A percentile compares a stretch with the other conserved stretches of the same genome.
These are phyloP conservation scores for Esox masquinongy DNA, from an alignment of 2,797 vertebrate genomes.

Conservation along the genomic window DNA sequence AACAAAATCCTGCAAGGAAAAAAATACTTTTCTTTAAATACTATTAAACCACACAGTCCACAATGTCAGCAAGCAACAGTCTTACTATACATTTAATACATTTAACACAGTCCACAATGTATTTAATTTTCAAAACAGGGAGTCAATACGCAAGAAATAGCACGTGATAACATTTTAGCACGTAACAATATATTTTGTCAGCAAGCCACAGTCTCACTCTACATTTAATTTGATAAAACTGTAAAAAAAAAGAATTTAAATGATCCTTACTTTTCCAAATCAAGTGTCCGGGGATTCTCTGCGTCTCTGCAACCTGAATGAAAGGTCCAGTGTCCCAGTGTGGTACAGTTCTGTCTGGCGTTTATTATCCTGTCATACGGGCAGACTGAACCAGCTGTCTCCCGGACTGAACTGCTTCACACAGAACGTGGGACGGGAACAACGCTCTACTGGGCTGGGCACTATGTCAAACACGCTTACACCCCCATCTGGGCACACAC, in stretches of 20 bases:
- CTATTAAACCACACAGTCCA: neutral
- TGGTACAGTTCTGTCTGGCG: slow-evolving; percentile 14
- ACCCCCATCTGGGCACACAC: neutral
- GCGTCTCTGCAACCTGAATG: neutral
- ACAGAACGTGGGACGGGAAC: slow-evolving; percentile 58
- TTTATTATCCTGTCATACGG: slow-evolving; percentile 33
- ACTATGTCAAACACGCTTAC: neutral
- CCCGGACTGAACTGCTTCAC: slow-evolving; percentile 37
- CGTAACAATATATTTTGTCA: neutral
- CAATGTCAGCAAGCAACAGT: too few species aligned
- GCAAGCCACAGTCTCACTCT: neutral
- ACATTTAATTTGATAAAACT: neutral
- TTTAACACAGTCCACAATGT: too few species aligned
- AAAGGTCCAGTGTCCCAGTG: neutral
- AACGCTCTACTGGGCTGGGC: slow-evolving; percentile 5
- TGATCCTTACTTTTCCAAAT: neutral
- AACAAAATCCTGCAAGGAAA: neutral
- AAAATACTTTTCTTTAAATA: neutral
- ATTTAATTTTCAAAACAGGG: too few species aligned
- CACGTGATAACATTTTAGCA: neutral
- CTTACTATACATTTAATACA: too few species aligned
- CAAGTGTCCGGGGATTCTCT: neutral
- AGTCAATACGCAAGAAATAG: neutral
- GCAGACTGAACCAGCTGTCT: slow-evolving; percentile 58
- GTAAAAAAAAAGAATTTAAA: neutral